Conservation (phyloP, 1,140 invertebrate genomes). For the Drosophila bocki region DNA sequence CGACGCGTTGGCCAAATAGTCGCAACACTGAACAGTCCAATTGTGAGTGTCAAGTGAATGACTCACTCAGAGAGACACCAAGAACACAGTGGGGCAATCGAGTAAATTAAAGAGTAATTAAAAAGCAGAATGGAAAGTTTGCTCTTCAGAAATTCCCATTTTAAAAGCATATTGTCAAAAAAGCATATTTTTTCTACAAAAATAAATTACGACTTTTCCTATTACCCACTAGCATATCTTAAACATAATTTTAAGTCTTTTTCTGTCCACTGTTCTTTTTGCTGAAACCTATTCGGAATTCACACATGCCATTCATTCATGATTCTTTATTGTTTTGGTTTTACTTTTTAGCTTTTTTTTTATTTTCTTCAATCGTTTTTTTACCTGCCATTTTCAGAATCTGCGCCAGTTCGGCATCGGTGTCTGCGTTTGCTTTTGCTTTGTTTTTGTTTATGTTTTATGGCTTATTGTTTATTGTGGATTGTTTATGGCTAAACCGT, state of each 20-base stretch:
- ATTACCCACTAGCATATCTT: too few relatives aligned
- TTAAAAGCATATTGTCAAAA: not conserved
- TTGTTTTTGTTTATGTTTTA: slow-evolving; percentile 73
- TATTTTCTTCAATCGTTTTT: slow-evolving; percentile 33
- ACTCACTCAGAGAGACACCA: slow-evolving; percentile 40
- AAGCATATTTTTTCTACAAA: not conserved
- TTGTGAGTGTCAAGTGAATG: slow-evolving; percentile 48
- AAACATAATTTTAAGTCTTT: not conserved
- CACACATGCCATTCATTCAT: slow-evolving; percentile 40
- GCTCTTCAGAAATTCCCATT: not conserved
- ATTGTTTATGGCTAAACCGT: slow-evolving; percentile 37
- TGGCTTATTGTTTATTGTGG: slow-evolving; percentile 68
- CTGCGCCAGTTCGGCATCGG: slow-evolving; percentile 11
- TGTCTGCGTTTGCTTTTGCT: slow-evolving; percentile 32
- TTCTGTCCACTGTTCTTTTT: slow-evolving; percentile 15
- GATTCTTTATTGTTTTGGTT: slow-evolving; percentile 31
- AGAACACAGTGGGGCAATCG: slow-evolving; percentile 50
- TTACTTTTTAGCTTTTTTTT: slow-evolving; percentile 18
- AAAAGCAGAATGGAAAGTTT: not conserved
- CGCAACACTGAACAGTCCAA: slow-evolving; percentile 15
- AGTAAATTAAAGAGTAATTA: not conserved
- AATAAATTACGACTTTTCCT: not conserved
- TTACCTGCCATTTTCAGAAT: slow-evolving; percentile 27
- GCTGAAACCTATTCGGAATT: slow-evolving; percentile 12
- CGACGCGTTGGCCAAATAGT: slow-evolving; percentile 68